Conservation (phyloP, 2,797 vertebrate species). For the Agapornis canus region DNA sequence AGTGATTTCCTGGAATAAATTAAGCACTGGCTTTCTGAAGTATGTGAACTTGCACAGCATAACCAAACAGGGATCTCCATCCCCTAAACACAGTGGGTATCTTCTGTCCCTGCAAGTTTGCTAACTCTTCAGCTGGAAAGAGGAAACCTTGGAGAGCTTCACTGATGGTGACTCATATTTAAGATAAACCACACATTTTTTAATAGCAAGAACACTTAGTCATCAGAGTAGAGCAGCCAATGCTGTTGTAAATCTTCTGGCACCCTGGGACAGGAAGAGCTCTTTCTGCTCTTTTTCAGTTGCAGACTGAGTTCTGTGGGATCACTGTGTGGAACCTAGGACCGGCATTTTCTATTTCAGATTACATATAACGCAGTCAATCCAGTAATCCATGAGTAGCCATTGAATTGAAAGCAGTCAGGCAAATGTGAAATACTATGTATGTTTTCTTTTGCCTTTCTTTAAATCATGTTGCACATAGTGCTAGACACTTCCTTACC, state of each 20-base stretch:
- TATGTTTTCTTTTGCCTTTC: background rate
- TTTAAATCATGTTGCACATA: background rate
- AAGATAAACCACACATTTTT: constrained; percentile 28
- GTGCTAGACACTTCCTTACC: background rate
- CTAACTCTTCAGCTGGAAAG: constrained; percentile 11
- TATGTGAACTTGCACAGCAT: background rate
- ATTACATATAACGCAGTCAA: background rate
- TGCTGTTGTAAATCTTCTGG: constrained; percentile 27
- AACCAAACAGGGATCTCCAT: background rate
- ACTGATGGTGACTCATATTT: constrained; percentile 31
- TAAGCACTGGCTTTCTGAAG: background rate
- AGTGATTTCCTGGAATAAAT: constrained; percentile 29
- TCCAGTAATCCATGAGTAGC: background rate
- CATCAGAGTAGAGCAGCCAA: background rate
- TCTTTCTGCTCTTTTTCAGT: constrained; percentile 21
- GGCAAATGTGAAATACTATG: background rate
- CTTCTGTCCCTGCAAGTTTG: background rate
- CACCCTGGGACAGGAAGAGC: background rate
- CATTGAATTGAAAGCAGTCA: background rate
- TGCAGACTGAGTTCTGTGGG: background rate
- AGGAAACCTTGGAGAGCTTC: constrained; percentile 28
- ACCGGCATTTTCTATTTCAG: background rate
- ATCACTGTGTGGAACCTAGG: background rate
- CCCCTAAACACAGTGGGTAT: background rate
- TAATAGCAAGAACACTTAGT: constrained; percentile 36